Percentiles rank a stretch among this genome's conserved stretches.
These are phyloP conservation scores for Pomacea canaliculata DNA, from an alignment of 2,888 invertebrate species.

Conservation along the genomic window DNA sequence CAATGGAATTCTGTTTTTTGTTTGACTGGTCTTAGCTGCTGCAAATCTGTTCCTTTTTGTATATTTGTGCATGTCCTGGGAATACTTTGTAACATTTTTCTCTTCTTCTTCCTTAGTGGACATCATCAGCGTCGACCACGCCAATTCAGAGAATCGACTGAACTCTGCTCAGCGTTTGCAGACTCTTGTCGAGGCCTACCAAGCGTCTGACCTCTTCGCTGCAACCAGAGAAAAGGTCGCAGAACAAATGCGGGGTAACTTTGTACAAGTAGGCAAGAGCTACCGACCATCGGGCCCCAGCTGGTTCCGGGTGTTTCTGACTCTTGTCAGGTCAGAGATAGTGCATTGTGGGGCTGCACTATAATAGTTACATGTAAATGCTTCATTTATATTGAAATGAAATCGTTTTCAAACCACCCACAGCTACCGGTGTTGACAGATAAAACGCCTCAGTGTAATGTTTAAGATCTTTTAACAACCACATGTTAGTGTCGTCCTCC, in stretches of 20 bases:
- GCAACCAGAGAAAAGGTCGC: background rate
- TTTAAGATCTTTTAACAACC: too few species aligned
- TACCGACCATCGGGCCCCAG: background rate
- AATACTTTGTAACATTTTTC: too few species aligned
- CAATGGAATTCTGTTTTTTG: too few species aligned
- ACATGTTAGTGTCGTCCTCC: too few species aligned
- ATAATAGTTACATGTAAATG: background rate
- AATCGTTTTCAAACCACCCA: too few species aligned
- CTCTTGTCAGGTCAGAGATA: background rate
- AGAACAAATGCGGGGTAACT: background rate
- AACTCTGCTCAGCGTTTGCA: slow-evolving; percentile 41
- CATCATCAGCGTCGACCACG: slow-evolving; percentile 47
- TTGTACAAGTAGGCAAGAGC: background rate
- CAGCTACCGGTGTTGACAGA: too few species aligned
- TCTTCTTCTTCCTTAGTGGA: slow-evolving; percentile 39
- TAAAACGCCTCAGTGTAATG: too few species aligned
- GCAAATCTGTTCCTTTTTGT: too few species aligned
- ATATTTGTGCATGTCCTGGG: too few species aligned
- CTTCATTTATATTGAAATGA: background rate
- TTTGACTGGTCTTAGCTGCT: too few species aligned
- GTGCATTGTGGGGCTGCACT: background rate
- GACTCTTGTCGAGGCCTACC: slow-evolving; percentile 39
- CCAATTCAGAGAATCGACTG: slow-evolving; percentile 38
- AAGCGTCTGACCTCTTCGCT: slow-evolving; percentile 30
- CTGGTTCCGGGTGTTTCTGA: background rate